Conservation (phyloP, 2,797 vertebrate species). For the Gorsachius magnificus region DNA sequence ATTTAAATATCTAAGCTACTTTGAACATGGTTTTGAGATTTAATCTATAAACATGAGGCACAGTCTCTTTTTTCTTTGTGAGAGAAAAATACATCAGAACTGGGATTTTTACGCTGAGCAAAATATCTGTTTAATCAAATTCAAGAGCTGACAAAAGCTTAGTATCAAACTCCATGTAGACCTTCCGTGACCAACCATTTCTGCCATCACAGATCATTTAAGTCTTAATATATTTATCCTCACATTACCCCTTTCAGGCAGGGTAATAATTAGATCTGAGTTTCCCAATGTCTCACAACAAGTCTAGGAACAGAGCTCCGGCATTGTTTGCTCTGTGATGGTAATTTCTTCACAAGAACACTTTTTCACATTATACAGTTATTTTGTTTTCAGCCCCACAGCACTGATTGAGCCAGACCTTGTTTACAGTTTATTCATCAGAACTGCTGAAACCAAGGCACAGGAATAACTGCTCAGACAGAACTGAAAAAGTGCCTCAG, state of each 20-base stretch:
- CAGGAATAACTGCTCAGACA: background rate
- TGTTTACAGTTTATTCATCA: slow-evolving; percentile 28
- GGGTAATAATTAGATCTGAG: slow-evolving; percentile 2
- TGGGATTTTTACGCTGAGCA: background rate
- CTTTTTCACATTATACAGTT: background rate
- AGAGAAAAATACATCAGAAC: background rate
- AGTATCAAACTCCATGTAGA: background rate
- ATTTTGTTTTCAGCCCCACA: background rate
- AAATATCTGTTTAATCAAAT: background rate
- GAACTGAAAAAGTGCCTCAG: background rate
- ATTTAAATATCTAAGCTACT: background rate
- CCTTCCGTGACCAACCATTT: background rate
- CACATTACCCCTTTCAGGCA: slow-evolving; percentile 6
- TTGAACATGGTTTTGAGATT: background rate
- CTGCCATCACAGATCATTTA: background rate
- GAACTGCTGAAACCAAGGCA: background rate
- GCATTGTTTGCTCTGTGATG: background rate
- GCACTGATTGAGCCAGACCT: background rate
- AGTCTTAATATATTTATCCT: slow-evolving; percentile 23
- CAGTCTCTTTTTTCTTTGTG: background rate
- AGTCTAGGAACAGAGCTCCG: slow-evolving; percentile 27
- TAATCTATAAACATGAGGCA: background rate
- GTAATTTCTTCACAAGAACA: background rate
- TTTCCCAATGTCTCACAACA: slow-evolving; percentile 7
- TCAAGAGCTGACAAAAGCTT: background rate